A percentile compares a stretch with the other conserved stretches of the same genome.
These are phyloP conservation scores for Hypomecis atomaria DNA, from an alignment of 2,888 invertebrate species.

Conservation along the genomic window DNA sequence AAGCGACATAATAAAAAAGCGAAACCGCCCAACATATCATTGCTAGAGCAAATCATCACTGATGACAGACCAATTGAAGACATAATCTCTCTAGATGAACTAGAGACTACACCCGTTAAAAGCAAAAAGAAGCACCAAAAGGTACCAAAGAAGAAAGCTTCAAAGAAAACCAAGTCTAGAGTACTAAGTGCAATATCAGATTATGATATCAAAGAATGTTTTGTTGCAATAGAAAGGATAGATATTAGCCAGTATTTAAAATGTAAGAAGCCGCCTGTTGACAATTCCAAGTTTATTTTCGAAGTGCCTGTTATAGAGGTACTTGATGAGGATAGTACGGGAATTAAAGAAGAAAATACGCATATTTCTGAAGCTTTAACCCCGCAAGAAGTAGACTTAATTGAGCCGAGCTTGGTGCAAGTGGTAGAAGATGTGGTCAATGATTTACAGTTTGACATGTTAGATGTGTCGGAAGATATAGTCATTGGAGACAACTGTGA, in stretches of 20 bases:
- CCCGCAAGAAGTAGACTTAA: background rate
- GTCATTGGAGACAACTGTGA: constrained; percentile 72
- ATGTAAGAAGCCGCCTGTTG: background rate
- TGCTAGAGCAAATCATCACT: constrained; percentile 74
- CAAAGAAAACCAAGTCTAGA: constrained; percentile 35
- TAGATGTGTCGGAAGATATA: constrained; percentile 79
- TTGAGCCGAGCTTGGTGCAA: constrained; percentile 20
- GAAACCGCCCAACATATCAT: constrained; percentile 72
- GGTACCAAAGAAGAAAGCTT: constrained; percentile 44
- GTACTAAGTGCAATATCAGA: constrained; percentile 38
- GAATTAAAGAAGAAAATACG: background rate
- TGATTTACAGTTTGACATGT: constrained; percentile 76
- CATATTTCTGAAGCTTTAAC: background rate
- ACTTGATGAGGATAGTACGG: background rate
- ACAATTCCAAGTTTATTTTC: constrained; percentile 1
- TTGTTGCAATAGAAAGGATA: constrained; percentile 59
- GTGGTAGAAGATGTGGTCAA: constrained; percentile 53
- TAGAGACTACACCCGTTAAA: constrained; percentile 59
- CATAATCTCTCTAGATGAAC: constrained; percentile 71
- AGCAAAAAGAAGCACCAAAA: constrained; percentile 49
- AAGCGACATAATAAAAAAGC: constrained; percentile 54
- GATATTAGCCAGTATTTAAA: constrained; percentile 58
- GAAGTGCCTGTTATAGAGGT: constrained; percentile 4
- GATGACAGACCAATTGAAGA: constrained; percentile 76
- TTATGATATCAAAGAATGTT: constrained; percentile 63